Conservation (phyloP, 2,797 vertebrate genomes). For the Alosa sapidissima region DNA sequence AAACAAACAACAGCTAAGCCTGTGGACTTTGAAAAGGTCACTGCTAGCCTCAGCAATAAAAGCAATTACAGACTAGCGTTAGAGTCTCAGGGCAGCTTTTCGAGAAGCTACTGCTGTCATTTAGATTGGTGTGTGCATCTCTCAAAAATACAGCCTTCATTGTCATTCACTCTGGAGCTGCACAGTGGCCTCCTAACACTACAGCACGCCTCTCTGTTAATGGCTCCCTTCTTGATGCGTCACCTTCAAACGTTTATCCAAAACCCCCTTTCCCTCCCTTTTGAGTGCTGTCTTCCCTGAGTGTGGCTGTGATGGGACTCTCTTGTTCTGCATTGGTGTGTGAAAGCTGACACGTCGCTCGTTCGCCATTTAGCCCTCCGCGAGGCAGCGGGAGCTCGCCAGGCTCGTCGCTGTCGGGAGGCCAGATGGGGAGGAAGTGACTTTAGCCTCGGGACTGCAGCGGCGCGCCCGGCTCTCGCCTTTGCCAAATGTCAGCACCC, state of each 20-base stretch:
- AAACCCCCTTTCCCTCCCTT: neutral
- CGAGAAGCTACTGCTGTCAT: neutral
- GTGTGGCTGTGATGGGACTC: neutral
- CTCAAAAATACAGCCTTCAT: neutral
- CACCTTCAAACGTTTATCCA: neutral
- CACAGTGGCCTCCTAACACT: neutral
- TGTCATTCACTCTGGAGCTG: neutral
- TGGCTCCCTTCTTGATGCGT: neutral
- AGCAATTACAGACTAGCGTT: neutral
- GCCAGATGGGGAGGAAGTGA: conserved; percentile 23
- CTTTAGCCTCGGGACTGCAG: conserved; percentile 1
- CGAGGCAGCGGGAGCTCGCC: neutral
- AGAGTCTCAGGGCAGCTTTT: neutral
- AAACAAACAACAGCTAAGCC: neutral
- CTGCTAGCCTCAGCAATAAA: neutral
- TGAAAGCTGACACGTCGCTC: neutral
- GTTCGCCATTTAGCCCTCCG: neutral
- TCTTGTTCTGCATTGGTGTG: neutral
- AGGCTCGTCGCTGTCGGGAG: neutral
- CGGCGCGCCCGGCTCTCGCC: neutral
- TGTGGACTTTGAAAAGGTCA: neutral
- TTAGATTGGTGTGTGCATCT: neutral
- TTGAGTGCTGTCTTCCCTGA: too few species aligned
- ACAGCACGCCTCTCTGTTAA: neutral
- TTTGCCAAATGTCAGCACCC: conserved; percentile 12